Evolutionary conservation across 2,113 vertebrate genomes (phyloP).

Genomic region (Hassar affinis): DNA sequence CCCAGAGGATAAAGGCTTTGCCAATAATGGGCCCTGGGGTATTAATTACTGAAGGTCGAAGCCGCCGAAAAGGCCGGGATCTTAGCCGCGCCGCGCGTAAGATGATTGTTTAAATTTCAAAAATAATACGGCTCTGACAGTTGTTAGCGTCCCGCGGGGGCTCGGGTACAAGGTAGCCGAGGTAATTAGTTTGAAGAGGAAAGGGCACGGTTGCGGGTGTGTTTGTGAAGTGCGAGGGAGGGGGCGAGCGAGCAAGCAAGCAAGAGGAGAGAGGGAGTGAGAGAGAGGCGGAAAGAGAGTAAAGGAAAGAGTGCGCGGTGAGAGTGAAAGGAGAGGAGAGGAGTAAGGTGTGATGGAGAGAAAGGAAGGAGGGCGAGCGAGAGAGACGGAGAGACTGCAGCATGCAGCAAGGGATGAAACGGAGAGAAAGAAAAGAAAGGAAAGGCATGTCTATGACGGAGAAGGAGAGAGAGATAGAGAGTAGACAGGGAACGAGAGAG

Average conservation of each 20-base stretch:
- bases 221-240: slow-evolving; percentile 69
- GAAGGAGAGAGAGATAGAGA: slow-evolving; percentile 30
- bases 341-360: slow-evolving; percentile 2
- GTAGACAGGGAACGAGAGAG: slow-evolving; percentile 52
- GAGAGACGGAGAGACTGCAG: neutral
- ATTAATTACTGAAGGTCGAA: slow-evolving; percentile 87
- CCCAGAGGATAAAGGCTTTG: slow-evolving; percentile 83
- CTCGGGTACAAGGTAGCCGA: slow-evolving; percentile 77
- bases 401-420: slow-evolving; percentile 13
- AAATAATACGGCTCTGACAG: slow-evolving; percentile 84
- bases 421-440: slow-evolving; percentile 18
- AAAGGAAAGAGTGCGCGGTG: slow-evolving; percentile 10
- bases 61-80: slow-evolving; percentile 80
- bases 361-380: neutral
- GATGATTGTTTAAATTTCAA: slow-evolving; percentile 86
- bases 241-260: slow-evolving; percentile 25
- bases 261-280: slow-evolving; percentile 20
- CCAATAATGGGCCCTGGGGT: slow-evolving; percentile 81
- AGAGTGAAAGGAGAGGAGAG: slow-evolving; percentile 21
- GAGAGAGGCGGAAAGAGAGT: slow-evolving; percentile 19
- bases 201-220: slow-evolving; percentile 80
- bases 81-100: slow-evolving; percentile 78
- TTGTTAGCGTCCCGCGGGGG: slow-evolving; percentile 75
- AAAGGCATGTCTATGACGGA: slow-evolving; percentile 36
- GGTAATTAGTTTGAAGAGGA: slow-evolving; percentile 85